Evolutionary conservation across 2,113 vertebrate genomes (phyloP), one percentile per base, ranked within the genome.

Genomic region (Clinocottus analis): DNA sequence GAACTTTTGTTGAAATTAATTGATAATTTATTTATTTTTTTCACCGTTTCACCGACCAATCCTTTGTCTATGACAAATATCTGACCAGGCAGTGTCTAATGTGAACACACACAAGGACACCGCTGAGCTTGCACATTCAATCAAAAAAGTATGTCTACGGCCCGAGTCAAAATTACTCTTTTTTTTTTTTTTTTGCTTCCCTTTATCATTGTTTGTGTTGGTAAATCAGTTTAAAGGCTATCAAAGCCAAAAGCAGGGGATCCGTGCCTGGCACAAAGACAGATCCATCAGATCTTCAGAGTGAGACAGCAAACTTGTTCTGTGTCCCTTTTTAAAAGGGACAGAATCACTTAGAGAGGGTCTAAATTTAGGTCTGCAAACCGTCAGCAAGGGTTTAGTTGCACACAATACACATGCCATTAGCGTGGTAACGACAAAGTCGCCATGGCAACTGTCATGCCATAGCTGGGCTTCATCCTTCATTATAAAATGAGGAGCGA

Each of bases 401-500:
- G 80, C 58, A 81, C 74, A 87, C 81, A 76, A 73, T 68, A 39
- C 63, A 72, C 85, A 88, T 92, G 80, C 85, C 90, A 87, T 90
- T 85, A 75, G 75, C 83, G 39, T 76, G 84, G 87, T 89, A 91
- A 83, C 23, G 75, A 85, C 85, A 89, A 76, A 79, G 83, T 95
- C 75, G 4, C 92, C 89, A 93, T 94, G 90, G 93, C 89, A 94
- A 94, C 94, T 87, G 90, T 89, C 91, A 91, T 89, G 77, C 84
- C 74, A 87, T 90, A 81, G 65, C 84, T 56, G 49, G 66, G 74
- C 75, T 77, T 79, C 63, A 80, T 85, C 80, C 65, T 82, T 89
- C 55, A 72, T 83, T 73, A 29, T 71, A 59, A 90, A 75, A 68
- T 68, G 49, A 73, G 29, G 61, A 86, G 43, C 47, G 33, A 80